Evolutionary conservation across 2,888 invertebrate genomes (phyloP), one percentile per base, ranked within the genome.

Genomic region (Lasius fuliginosus): DNA sequence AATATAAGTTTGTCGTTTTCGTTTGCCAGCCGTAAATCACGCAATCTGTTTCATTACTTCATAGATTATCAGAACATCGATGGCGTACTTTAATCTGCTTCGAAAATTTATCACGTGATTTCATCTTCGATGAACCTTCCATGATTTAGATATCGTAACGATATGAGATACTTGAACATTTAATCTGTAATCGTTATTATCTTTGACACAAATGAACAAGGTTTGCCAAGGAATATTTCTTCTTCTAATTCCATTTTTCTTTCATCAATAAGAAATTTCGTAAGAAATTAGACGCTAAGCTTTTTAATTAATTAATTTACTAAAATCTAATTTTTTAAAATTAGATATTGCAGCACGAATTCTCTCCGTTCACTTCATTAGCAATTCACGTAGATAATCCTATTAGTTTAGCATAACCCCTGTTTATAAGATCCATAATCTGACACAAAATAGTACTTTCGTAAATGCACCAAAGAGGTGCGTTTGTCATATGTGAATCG

Each of bases 71-170:
- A 84, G 12, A 71, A 71, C 83, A 18, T 81, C 83, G 1, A n/a
- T 82, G 69, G 82, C 69, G 2, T 84, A 82, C 12, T 84, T 84
- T 30, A 84, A 84, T 46, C 18, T 84, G 23, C 71, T 84, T 3
- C 12, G 65, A 71, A 71, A 53, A 15, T 82, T 56, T 1, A 64
- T 84, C 1, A 40, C 6, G 6, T 58, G 6, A 83, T 77, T n/a
- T 74, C 12, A 11, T 18, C 18, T 36, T 27, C 18, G 3, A 6
- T 27, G 4, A 67, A 68, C 18, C 40, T 36, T 65, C 23, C 42
- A 77, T 40, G 15, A 5, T 12, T 67, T 23, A 40, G n/a, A 2
- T 40, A 30, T n/a, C 1, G 33, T 30, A 53, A 53, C 9, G 8
- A 46, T 27, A 40, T 9, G 9, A 53, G 8, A 2, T 62, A 77